Evolutionary conservation across 2,888 invertebrate species (phyloP).

Genomic region (Oxycera nigricornis): DNA sequence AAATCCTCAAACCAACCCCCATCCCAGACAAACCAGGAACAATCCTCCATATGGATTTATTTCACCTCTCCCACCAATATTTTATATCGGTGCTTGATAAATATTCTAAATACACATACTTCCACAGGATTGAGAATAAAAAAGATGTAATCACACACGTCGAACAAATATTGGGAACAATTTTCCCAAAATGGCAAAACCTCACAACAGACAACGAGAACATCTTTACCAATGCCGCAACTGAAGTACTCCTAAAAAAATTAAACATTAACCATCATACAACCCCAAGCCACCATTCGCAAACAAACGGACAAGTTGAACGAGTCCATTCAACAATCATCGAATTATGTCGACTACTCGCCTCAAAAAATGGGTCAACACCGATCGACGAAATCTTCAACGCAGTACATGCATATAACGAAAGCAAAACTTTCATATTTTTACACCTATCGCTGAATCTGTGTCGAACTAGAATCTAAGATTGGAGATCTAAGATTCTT

Average conservation of each 20-base stretch:
- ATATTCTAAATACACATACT: background rate
- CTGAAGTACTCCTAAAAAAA: background rate
- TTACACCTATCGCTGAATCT: too few species aligned
- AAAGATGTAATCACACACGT: background rate
- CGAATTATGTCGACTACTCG: background rate
- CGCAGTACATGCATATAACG: constrained; percentile 11
- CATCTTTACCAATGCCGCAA: background rate
- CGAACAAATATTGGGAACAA: background rate
- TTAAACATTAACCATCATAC: background rate
- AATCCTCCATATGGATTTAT: background rate
- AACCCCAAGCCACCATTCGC: background rate
- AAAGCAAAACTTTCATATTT: too few species aligned
- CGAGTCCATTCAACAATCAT: constrained; percentile 16
- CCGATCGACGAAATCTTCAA: constrained; percentile 3
- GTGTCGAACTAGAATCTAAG: too few species aligned
- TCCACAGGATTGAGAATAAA: background rate
- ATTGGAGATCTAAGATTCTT: too few species aligned
- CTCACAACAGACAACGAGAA: constrained; percentile 27
- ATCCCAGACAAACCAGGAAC: background rate
- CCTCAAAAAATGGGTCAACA: background rate
- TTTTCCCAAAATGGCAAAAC: background rate
- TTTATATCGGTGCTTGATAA: constrained; percentile 1
- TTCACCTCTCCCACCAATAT: background rate
- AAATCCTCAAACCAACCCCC: background rate
- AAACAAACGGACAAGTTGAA: constrained; percentile 27